Evolutionary conservation across 37 sponge, comb jelly and placozoan species (phyloP).

Genomic region (Ianthella basta): DNA sequence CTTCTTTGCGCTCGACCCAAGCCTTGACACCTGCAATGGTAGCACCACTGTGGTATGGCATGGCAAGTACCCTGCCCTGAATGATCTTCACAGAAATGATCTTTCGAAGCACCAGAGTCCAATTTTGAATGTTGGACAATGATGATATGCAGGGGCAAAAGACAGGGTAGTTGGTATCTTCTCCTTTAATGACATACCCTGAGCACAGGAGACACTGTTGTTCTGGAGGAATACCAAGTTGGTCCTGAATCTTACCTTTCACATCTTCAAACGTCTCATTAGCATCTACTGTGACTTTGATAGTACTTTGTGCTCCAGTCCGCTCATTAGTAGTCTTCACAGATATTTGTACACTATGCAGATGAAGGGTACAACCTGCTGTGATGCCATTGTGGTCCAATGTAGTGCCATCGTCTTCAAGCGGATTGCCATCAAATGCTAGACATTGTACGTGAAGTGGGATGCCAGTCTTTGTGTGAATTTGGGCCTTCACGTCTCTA

Average conservation of each 20-base stretch:
- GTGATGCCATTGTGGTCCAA: constrained; percentile 16
- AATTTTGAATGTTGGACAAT: too few relatives aligned
- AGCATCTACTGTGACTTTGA: background rate
- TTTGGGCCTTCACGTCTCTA: constrained; percentile 95
- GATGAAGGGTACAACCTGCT: background rate
- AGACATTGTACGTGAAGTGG: constrained; percentile 97
- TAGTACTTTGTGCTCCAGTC: too few relatives aligned
- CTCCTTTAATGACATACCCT: background rate
- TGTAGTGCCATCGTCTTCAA: constrained; percentile 37
- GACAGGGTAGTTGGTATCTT: too few relatives aligned
- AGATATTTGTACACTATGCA: too few relatives aligned
- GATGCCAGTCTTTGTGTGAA: constrained; percentile 96
- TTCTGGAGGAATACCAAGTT: constrained; percentile 57
- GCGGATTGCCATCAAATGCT: constrained; percentile 94
- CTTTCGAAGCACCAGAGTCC: too few relatives aligned
- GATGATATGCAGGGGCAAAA: too few relatives aligned
- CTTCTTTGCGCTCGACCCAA: constrained; percentile 10
- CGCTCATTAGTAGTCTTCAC: too few relatives aligned
- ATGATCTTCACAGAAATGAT: too few relatives aligned
- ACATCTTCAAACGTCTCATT: background rate
- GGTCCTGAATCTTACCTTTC: constrained; percentile 63
- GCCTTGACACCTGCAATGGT: constrained; percentile 23
- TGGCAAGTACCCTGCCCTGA: too few relatives aligned
- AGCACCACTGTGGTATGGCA: too few relatives aligned
- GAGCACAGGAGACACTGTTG: background rate